Evolutionary conservation across 2,797 vertebrate species (phyloP), one percentile per base, ranked within the genome.

Genomic region (Jordanella pulchra): DNA sequence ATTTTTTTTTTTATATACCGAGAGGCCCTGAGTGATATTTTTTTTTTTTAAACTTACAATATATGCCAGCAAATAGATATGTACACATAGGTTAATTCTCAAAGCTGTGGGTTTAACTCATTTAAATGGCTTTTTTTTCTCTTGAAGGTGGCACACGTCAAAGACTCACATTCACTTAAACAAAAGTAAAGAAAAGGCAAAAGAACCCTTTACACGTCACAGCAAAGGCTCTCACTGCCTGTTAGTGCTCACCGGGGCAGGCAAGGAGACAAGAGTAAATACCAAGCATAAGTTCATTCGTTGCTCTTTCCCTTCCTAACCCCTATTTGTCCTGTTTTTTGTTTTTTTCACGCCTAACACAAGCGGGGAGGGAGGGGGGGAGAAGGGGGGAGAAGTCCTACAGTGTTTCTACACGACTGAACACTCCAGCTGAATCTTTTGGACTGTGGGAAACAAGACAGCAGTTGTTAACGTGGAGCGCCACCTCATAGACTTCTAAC

Each of bases 31-130:
- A 95, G 95, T 93, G 90, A 89, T 93, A 86, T 88, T 91, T 87
- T 87, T 83, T 86, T 89, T 84, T 86, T 82, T 87, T 82, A 72
- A 90, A 94, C 91, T 91, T 91, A 95, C 93, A 93, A 95, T 94
- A 95, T 95, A 95, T 91, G 94, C 94, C 93, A 94, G 94, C 93
- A 86, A 94, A 94, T 93, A 94, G 93, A 95, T 95, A 95, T 95
- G 93, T 95, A 94, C 94, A 95, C 93, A 92, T 92, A 93, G 90
- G 93, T 93, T 93, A 92, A 91, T 93, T 93, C 93, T 95, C 93
- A 94, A 94, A 95, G 94, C 93, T 95, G 94, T 95, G 94, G 91
- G 92, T 94, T 90, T 90, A 94, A 95, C 93, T 94, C 89, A 94
- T 95, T 64, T 94, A 91, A 94, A 95, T 95, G 94, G 94, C 94